Evolutionary conservation across 2,797 vertebrate genomes (phyloP), one percentile per base, ranked within the genome.

Genomic region (Pangasius krempfi): DNA sequence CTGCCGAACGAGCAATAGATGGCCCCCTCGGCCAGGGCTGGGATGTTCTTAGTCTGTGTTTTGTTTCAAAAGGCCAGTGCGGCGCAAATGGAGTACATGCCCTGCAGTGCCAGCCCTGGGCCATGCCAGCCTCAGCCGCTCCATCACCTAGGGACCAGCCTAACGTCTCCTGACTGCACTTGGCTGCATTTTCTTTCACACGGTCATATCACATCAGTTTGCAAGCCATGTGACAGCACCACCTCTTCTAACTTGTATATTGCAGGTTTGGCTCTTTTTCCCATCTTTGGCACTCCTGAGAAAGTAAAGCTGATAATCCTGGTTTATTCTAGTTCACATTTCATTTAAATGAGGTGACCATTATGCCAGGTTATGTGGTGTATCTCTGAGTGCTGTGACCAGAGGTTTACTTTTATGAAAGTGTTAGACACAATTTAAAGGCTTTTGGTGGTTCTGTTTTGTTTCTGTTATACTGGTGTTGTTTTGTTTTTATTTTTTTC

Each of bases 91-190:
- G 95, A 96, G 96, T 94, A 92, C 92, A 96, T 94, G 97, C 96
- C 98, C 97, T 91, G 94, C 95, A 97, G 98, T 96, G 93, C 93
- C 92, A 89, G 97, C 98, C 97, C 95, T 91, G 94, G 97, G 97
- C 97, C 91, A 95, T 95, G 97, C 96, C 97, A 96, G 96, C 96
- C 97, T 98, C 97, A 97, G 98, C 97, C 95, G 96, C 95, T 97
- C 95, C 97, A 94, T 99, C 98, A 98, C 95, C 94, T 95, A 96
- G 96, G 95, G 95, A 95, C 95, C 89, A 93, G 93, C 93, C 97
- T 99, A 98, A 99, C 97, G 94, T 97, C 96, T 97, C 96, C 96
- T 98, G 98, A 98, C 98, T 98, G 97, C 97, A 96, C 96, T 98
- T 97, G 98, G 97, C 97, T 97, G 97, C 97, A 96, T 98, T 87